Conservation (phyloP, 2,888 invertebrate genomes). For the Sesia apiformis region DNA sequence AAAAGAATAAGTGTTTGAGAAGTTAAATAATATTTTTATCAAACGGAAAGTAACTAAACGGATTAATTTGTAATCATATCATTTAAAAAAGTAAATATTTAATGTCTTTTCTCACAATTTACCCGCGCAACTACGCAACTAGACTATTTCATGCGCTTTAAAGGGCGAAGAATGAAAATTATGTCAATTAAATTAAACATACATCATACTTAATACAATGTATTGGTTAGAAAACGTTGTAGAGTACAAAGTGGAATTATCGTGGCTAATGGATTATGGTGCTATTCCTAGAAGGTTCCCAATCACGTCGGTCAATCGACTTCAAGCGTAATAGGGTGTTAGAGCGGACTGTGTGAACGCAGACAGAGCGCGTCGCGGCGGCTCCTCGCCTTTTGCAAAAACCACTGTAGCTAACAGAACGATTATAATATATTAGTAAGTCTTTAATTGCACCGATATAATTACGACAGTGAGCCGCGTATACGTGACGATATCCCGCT, state of each 20-base stretch:
- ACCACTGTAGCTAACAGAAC: constrained; percentile 61
- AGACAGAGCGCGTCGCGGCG: constrained; percentile 33
- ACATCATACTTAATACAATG: too few species aligned
- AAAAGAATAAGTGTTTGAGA: too few species aligned
- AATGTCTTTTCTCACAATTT: too few species aligned
- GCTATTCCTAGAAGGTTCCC: constrained; percentile 33
- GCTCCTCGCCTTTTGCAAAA: constrained; percentile 58
- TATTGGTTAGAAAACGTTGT: not conserved
- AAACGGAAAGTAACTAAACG: too few species aligned
- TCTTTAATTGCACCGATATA: constrained; percentile 71
- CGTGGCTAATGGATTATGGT: not conserved
- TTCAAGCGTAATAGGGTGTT: constrained; percentile 44
- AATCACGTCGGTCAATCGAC: constrained; percentile 40
- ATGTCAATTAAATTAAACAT: too few species aligned
- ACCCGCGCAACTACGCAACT: too few species aligned
- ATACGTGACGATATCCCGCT: constrained; percentile 72
- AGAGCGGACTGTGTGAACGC: constrained; percentile 41
- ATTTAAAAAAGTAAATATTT: too few species aligned
- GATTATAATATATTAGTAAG: constrained; percentile 74
- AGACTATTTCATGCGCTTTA: too few species aligned
- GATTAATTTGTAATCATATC: too few species aligned
- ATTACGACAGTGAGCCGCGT: constrained; percentile 58
- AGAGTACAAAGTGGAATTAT: not conserved
- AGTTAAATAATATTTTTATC: too few species aligned
- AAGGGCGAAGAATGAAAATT: too few species aligned